Evolutionary conservation across 1,140 invertebrate genomes (phyloP).

Genomic region (Battus philenor): DNA sequence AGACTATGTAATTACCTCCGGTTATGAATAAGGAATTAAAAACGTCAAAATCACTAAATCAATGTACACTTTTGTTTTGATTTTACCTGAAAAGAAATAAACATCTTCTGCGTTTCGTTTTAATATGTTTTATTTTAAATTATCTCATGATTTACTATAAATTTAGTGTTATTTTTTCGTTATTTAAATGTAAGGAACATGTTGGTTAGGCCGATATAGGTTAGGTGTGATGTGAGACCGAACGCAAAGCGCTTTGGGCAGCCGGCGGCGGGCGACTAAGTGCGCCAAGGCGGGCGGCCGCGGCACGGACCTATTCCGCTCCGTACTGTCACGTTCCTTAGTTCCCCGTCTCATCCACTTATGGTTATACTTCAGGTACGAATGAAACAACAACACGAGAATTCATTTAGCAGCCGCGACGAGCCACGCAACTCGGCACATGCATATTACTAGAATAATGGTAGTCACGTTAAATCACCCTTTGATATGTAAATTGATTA

Average conservation of each 20-base stretch:
- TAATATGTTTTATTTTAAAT: background rate
- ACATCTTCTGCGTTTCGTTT: too few relatives aligned
- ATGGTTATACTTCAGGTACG: conserved; percentile 3
- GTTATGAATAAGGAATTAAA: conserved; percentile 11
- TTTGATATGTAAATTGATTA: conserved; percentile 11
- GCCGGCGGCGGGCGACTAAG: conserved; percentile 56
- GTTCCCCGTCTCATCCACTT: conserved; percentile 17
- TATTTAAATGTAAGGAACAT: conserved; percentile 18
- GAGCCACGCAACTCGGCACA: conserved; percentile 7
- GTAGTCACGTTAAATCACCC: conserved; percentile 11
- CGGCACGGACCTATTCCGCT: conserved; percentile 20
- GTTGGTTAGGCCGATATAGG: conserved; percentile 43
- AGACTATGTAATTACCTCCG: background rate
- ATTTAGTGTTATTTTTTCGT: background rate
- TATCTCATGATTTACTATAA: background rate
- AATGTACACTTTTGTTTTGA: conserved; percentile 61
- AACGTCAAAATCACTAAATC: conserved; percentile 45
- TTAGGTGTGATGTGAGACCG: conserved; percentile 45
- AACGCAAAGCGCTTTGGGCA: conserved; percentile 53
- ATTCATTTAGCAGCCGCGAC: conserved; percentile 4
- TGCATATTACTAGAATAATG: conserved; percentile 4
- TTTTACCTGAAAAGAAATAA: conserved; percentile 26
- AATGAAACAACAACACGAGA: conserved; percentile 13
- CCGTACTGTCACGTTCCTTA: conserved; percentile 17
- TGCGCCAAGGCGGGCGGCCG: conserved; percentile 50